A percentile compares a stretch with the other conserved stretches of the same genome.
phyloP scores from a whole-genome alignment of 2,113 vertebrate species.

The Mormyrus lacerda region DNA sequence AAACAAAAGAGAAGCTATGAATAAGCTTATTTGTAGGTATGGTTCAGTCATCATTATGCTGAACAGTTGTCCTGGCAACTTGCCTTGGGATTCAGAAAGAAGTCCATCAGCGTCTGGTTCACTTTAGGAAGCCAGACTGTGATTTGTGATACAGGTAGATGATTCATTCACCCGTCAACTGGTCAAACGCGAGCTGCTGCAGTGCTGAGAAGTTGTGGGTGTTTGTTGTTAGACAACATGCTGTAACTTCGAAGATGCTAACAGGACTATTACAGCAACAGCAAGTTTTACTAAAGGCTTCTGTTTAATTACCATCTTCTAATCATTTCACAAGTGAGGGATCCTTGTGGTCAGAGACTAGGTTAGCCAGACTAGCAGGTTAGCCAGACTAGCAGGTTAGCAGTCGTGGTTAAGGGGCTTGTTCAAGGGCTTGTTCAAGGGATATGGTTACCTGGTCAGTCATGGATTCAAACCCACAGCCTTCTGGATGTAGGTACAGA shows the following conservation, averaged over 20 bases:
- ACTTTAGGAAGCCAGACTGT: background rate
- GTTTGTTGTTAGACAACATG: conserved; percentile 12
- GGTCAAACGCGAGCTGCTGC: background rate
- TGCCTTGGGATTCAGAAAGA: background rate
- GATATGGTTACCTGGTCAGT: background rate
- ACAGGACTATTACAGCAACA: background rate
- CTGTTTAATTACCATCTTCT: background rate
- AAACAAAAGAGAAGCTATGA: background rate
- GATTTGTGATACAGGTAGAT: background rate
- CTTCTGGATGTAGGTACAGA: background rate
- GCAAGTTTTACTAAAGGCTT: background rate
- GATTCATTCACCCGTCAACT: background rate
- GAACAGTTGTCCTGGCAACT: background rate
- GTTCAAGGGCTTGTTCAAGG: background rate
- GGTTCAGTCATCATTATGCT: background rate
- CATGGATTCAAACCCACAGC: background rate
- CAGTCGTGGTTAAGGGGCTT: background rate
- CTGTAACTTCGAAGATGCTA: background rate
- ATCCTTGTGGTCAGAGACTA: background rate
- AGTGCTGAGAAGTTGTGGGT: background rate
- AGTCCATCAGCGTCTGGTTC: background rate
- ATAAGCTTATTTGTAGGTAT: background rate
- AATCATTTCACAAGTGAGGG: background rate
- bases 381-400: background rate
- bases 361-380: background rate